Conservation (phyloP, 2,113 vertebrate genomes). For the Prietella phreatophila region DNA sequence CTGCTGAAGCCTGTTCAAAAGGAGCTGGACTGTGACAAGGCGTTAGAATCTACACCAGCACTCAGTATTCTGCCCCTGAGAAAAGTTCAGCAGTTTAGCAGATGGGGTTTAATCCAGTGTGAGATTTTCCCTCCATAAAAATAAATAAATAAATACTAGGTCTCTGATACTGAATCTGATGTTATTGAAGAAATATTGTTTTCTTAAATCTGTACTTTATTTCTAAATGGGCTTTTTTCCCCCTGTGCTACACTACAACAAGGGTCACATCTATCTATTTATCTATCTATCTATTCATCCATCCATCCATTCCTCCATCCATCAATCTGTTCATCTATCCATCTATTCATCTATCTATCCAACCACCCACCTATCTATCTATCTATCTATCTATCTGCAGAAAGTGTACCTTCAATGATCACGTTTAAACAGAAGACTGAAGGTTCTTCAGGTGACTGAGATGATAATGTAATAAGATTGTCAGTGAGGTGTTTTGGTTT, state of each 20-base stretch:
- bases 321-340: too few species aligned
- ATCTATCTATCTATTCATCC: neutral
- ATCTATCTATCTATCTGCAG: neutral
- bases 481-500: neutral
- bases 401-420: neutral
- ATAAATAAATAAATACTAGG: neutral
- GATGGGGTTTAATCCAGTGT: constrained; percentile 66
- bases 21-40: constrained; percentile 69
- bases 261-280: neutral
- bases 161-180: neutral
- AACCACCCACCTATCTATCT: neutral
- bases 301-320: neutral
- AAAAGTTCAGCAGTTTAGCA: constrained; percentile 68
- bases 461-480: neutral
- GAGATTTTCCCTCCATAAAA: neutral
- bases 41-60: constrained; percentile 70
- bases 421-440: neutral
- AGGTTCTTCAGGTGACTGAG: neutral
- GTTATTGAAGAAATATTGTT: neutral
- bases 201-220: neutral
- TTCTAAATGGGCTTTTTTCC: neutral
- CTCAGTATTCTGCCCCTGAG: constrained; percentile 74
- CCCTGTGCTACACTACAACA: neutral
- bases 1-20: constrained; percentile 73
- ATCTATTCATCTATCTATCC: too few species aligned